Base-by-base conservation (phyloP, 1,140 invertebrate species). In the Amyelois transitella region DNA sequence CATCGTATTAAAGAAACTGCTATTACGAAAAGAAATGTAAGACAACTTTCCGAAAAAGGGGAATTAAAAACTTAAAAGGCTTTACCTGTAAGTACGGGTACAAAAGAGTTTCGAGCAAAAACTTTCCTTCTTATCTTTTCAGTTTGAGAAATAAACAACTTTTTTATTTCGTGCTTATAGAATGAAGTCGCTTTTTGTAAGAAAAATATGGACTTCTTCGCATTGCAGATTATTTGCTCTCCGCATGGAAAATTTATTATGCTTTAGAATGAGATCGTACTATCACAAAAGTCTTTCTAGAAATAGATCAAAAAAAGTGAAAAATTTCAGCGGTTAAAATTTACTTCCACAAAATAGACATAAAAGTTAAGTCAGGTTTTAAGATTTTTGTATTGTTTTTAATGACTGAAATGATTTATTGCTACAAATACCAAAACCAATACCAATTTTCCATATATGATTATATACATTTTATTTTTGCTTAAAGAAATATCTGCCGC, bases 91-190 rank as follows among this genome's bases (percentile, higher is more conserved):
- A 48, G 18, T 21, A 38, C 32, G 32, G 4, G 32, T 14, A 48
- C 45, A 48, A 48, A 47, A 48, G 18, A 48, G 45, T 45, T 45
- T 19, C 18, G 19, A 45, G 19, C 20, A 48, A 48, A 48, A 48
- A 48, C 12, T 48, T 14, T 20, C 21, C 12, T 38, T 48, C 45
- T 48, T 48, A 48, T 14, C 18, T 20, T 48, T 21, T 48, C 20
- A 48, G 45, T 48, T 21, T 48, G 45, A 48, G 20, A 21, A 21
- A 48, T 48, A 48, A 20, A 20, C 20, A 20, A 48, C 19, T 48
- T 44, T 44, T 38, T 48, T 48, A 48, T 19, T 45, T 45, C 43
- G n/a, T 48, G 3, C 20, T 48, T 21, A 48, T 48, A 21, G 10
- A 20, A n/a, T 3, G 12, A 8, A n/a, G 32, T 38, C n/a, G 6